These are phyloP conservation scores for Bolinopsis microptera DNA, from an alignment of 37 sponge, comb jelly and placozoan genomes.

Conservation along the genomic window DNA sequence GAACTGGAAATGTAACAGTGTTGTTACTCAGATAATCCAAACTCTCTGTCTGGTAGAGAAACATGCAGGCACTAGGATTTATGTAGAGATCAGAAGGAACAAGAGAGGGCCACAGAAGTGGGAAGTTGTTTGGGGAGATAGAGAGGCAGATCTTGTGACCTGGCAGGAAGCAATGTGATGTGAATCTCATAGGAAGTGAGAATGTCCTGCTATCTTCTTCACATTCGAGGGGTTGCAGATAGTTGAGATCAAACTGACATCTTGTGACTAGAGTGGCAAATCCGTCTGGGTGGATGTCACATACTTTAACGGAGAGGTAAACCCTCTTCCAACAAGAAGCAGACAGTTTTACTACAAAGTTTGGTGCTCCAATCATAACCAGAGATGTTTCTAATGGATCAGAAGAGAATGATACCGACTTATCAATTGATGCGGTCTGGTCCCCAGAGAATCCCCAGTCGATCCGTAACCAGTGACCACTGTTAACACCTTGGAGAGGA, in stretches of 20 bases:
- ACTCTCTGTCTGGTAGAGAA: slow-evolving; percentile 15
- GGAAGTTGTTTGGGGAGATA: slow-evolving; percentile 9
- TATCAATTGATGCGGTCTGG: not conserved
- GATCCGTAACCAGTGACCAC: not conserved
- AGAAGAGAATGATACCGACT: slow-evolving; percentile 18
- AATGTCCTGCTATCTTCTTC: not conserved
- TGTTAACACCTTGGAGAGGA: slow-evolving; percentile 17
- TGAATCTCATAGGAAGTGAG: not conserved
- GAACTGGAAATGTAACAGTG: not conserved
- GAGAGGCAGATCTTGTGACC: not conserved
- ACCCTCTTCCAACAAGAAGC: not conserved
- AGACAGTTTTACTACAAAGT: not conserved
- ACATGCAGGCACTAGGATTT: not conserved
- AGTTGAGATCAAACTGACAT: slow-evolving; percentile 55
- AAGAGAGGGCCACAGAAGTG: slow-evolving; percentile 27
- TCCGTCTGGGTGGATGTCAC: slow-evolving; percentile 7
- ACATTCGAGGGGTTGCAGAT: not conserved
- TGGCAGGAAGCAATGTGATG: slow-evolving; percentile 11
- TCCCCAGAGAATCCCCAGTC: slow-evolving; percentile 19
- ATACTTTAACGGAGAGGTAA: not conserved
- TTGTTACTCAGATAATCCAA: not conserved
- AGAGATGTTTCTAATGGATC: not conserved
- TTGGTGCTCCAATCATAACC: not conserved
- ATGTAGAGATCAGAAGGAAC: not conserved
- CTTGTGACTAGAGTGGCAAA: not conserved